Conservation (phyloP, 30 jellyfish, hydroid and myxozoan species). For the Rhopilema esculentum region DNA sequence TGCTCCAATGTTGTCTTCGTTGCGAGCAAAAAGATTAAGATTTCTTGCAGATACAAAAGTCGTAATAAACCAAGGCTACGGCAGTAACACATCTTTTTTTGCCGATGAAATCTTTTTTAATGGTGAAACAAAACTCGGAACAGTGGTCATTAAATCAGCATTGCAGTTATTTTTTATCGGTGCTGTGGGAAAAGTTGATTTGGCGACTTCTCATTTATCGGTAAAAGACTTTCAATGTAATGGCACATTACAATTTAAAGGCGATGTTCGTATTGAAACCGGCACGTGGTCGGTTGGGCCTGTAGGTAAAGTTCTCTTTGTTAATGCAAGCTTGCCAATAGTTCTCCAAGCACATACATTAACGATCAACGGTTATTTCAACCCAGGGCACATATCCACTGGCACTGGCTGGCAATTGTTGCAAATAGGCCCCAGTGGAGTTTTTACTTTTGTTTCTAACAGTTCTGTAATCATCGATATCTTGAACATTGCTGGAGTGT, state of each 20-base stretch:
- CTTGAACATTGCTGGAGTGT: slow-evolving; percentile 27
- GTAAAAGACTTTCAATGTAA: slow-evolving; percentile 9
- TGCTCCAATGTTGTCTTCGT: slow-evolving; percentile 1
- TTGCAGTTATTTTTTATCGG: slow-evolving; percentile 36
- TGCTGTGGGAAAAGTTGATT: slow-evolving; percentile 14
- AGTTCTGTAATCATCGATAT: slow-evolving; percentile 38
- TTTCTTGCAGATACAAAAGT: slow-evolving; percentile 30
- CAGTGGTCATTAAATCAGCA: slow-evolving; percentile 9
- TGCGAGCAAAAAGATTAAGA: slow-evolving; percentile 14
- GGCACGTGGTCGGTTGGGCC: slow-evolving; percentile 46
- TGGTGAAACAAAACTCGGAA: slow-evolving; percentile 21
- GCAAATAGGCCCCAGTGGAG: slow-evolving; percentile 52
- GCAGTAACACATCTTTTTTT: neutral
- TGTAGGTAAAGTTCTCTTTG: slow-evolving; percentile 26
- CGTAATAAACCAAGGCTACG: neutral
- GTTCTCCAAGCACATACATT: slow-evolving; percentile 49
- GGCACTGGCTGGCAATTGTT: slow-evolving; percentile 62
- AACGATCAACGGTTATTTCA: slow-evolving; percentile 31
- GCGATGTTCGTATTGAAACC: slow-evolving; percentile 6
- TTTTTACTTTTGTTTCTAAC: slow-evolving; percentile 31
- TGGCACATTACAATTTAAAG: slow-evolving; percentile 41
- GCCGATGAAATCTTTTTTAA: slow-evolving; percentile 22
- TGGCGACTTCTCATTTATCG: slow-evolving; percentile 15
- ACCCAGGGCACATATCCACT: slow-evolving; percentile 50
- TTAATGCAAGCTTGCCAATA: slow-evolving; percentile 6